phyloP scores from a whole-genome alignment of 1,140 invertebrate genomes.

The Drosophila takahashii region DNA sequence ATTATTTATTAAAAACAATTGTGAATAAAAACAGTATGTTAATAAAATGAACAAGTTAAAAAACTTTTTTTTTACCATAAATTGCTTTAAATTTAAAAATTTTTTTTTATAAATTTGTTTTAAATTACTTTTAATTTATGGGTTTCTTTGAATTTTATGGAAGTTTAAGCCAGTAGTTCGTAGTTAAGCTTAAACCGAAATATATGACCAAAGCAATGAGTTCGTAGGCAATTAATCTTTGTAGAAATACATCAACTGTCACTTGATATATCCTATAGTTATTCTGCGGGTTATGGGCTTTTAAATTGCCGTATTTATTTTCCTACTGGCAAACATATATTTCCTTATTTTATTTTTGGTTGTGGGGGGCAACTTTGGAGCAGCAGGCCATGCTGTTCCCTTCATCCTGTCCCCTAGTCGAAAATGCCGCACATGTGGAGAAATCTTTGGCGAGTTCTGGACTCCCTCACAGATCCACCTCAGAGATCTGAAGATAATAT shows the following conservation, averaged over 20 bases:
- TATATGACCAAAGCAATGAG: not conserved
- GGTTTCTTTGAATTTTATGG: no score
- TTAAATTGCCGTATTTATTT: not conserved
- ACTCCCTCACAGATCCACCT: not conserved
- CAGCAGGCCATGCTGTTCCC: slow-evolving; percentile 6
- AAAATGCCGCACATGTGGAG: slow-evolving; percentile 4
- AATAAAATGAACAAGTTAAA: no score
- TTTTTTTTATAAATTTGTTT: no score
- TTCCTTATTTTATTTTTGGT: no score
- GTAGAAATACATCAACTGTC: no score
- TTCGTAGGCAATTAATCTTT: no score
- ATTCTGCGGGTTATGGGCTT: not conserved
- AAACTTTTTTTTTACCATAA: no score
- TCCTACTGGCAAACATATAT: not conserved
- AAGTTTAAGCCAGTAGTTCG: not conserved
- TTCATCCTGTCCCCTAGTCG: not conserved
- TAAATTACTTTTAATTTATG: no score
- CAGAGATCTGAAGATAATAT: not conserved
- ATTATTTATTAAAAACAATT: no score
- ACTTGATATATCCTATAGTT: not conserved
- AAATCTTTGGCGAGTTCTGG: not conserved
- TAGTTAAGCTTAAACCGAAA: not conserved
- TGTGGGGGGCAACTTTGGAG: not conserved
- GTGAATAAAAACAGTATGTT: no score
- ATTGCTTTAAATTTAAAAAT: no score